Conservation (phyloP, 1,140 invertebrate species). For the Colletes gigas region DNA sequence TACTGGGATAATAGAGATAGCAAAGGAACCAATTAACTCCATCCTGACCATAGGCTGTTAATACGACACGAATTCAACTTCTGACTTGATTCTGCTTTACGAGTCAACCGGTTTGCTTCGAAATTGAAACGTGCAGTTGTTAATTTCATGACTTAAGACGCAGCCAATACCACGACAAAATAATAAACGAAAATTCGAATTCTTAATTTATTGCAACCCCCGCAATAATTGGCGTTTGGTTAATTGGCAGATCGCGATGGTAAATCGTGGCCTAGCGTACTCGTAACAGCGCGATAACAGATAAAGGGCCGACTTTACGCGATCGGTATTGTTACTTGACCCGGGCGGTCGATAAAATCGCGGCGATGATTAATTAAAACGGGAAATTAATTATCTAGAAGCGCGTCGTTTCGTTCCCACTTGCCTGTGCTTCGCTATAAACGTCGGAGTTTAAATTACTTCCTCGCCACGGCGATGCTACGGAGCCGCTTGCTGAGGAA, state of each 20-base stretch:
- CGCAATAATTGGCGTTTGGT: conserved; percentile 19
- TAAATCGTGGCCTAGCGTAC: conserved; percentile 4
- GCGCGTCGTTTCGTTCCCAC: conserved; percentile 45
- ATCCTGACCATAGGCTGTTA: no score
- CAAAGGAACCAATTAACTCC: no score
- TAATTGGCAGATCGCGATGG: conserved; percentile 5
- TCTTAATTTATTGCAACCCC: background rate
- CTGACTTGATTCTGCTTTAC: no score
- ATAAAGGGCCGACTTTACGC: conserved; percentile 12
- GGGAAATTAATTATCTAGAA: conserved; percentile 62
- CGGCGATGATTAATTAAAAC: conserved; percentile 57
- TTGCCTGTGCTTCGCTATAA: conserved; percentile 40
- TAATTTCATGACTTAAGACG: no score
- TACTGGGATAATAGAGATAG: no score
- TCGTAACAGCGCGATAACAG: conserved; percentile 14
- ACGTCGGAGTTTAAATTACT: conserved; percentile 57
- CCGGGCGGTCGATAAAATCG: conserved; percentile 46
- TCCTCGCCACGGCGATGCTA: conserved; percentile 44
- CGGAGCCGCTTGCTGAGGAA: conserved; percentile 43
- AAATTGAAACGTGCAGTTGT: background rate
- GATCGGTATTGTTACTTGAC: conserved; percentile 40
- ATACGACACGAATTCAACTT: no score
- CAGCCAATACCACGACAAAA: background rate
- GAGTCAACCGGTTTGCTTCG: no score
- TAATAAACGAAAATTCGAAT: no score